Evolutionary conservation across 2,113 vertebrate genomes (phyloP), one percentile per base, ranked within the genome.

Genomic region (Rhinopomastus cyanomelas): DNA sequence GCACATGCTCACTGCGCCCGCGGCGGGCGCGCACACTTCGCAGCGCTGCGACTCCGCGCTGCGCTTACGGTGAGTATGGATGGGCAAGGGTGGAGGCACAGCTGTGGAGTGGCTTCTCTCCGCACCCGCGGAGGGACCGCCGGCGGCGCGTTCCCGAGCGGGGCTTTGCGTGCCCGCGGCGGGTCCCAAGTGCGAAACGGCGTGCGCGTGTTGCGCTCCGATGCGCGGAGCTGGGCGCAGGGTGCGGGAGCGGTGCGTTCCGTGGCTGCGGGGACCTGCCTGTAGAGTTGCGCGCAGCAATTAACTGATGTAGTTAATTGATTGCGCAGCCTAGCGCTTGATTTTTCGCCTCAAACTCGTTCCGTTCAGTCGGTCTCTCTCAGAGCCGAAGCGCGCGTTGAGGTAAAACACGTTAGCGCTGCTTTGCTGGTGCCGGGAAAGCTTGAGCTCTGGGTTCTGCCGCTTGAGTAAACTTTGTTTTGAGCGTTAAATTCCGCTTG

Each of bases 1-100:
- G 91, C 94, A 93, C 94, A 95, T 87, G 89, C 94, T 95, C 94
- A 89, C 80, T 92, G 83, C 82, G 89, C 56, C 61, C 65, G 67
- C 83, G 36, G 81, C 89, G 79, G 91, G 91, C 67, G 91, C 91
- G 91, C 88, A 68, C 88, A 61, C 61, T 59, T 62, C 78, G 82
- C 79, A 67, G 81, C 64, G 79, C 71, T 80, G 79, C 65, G n/a
- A 27, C 49, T 46, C 65, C 55, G 88, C 59, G 90, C 68, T 84
- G 81, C 71, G 23, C 65, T 53, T 42, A 30, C 66, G 91, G 94
- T 64, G 91, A 96, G 97, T 96, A 92, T 36, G 94, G 94, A 12
- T 20, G 4, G n/a, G 20, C 49, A 17, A 44, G 42, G 42, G 17
- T 20, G 60, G 23, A 3, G 17, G 53, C 9, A 26, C 23, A 26